Base-by-base conservation (phyloP, 2,113 vertebrate species). In the Elanus axillaris region DNA sequence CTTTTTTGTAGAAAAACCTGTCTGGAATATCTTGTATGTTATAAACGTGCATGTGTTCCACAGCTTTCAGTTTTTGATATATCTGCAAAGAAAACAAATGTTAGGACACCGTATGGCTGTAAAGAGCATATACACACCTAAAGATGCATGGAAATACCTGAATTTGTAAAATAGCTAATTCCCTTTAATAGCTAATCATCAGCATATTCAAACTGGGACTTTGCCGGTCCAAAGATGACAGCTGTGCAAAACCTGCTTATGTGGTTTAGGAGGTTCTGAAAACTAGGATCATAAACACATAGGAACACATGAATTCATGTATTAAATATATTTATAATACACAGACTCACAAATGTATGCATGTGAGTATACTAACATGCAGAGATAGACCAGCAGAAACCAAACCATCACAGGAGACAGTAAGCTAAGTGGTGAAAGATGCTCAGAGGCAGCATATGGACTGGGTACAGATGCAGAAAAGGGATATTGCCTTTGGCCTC, bases 1-100 rank as follows among this genome's bases (percentile, higher is more conserved):
- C 99, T 45, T 96, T 97, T 96, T 98, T 99, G 82, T 99, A 99
- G 92, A 99, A 97, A 96, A 98, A 99, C 17, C 99, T 98, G 69
- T 98, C 97, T 27, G 99, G 99, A 68, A 99, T 98, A 27, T 99
- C 97, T 31, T 98, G 84, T 77, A 87, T 98, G 81, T 94, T 94
- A 48, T 99, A 99, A 79, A 99, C 98, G 0, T 88, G 77, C 98
- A 99, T 99, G 96, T 99, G 98, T 8, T 98, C 90, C 67, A 98
- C 98, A 19, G 34, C 71, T 69, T 97, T 98, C 96, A 99, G 43
- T 67, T 97, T 97, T 31, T 90, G 87, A 89, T 98, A 98, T 25
- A 99, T 93, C 99, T 99, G 97, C 75, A 97, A 94, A 86, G 92
- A 56, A 88, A 95, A 74, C 27, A 56, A 81, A 89, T 36, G 19